phyloP scores from a whole-genome alignment of 35 echinoderm and acorn worm species.

The Apostichopus parvimensis region DNA sequence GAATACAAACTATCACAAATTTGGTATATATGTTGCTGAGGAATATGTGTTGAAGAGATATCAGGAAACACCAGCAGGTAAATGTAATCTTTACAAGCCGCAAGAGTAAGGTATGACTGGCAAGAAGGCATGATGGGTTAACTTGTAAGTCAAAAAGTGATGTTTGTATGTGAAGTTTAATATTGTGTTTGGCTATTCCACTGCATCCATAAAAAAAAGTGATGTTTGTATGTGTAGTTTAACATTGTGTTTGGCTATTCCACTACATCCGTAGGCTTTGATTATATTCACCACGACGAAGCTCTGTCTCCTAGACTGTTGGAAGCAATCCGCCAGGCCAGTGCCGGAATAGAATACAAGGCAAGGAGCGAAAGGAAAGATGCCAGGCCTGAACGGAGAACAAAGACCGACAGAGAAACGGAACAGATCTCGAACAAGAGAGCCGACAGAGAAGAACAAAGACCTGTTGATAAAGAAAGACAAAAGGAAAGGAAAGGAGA shows the following conservation, averaged over 20 bases:
- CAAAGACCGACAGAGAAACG: constrained; percentile 6
- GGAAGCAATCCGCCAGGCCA: constrained; percentile 52
- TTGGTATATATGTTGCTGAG: too few relatives aligned
- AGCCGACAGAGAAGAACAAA: background rate
- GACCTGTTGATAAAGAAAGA: constrained; percentile 27
- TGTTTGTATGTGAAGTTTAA: too few relatives aligned
- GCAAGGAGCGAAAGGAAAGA: background rate
- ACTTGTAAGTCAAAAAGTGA: too few relatives aligned
- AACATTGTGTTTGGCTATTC: too few relatives aligned
- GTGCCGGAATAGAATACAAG: constrained; percentile 85
- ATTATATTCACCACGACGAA: constrained; percentile 25
- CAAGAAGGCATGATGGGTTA: too few relatives aligned
- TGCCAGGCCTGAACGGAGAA: background rate
- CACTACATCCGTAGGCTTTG: constrained; percentile 41
- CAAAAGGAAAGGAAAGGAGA: constrained; percentile 30
- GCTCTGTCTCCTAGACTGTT: constrained; percentile 40
- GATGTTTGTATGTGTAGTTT: too few relatives aligned
- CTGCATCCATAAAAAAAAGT: too few relatives aligned
- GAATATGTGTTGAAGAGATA: too few relatives aligned
- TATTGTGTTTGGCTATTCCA: background rate
- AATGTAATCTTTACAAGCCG: too few relatives aligned
- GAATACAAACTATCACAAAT: too few relatives aligned
- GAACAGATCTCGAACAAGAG: background rate
- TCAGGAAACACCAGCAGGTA: too few relatives aligned
- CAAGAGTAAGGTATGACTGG: too few relatives aligned